phyloP scores from a whole-genome alignment of 2,113 vertebrate species.

The Sitta europaea region DNA sequence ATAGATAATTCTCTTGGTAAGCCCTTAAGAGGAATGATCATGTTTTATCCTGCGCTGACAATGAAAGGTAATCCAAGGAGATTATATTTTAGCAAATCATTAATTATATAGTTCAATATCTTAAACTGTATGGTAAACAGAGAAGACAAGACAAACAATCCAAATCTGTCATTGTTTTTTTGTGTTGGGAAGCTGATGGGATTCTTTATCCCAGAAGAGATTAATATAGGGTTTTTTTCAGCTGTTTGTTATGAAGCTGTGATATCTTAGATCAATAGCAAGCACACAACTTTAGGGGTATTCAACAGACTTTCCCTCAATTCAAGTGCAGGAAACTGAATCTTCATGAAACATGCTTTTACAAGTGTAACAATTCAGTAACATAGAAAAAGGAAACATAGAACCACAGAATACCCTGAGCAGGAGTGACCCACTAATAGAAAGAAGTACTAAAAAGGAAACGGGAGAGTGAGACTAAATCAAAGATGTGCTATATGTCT shows the following conservation, averaged over 20 bases:
- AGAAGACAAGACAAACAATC: conserved; percentile 1
- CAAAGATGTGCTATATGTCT: background rate
- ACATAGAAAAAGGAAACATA: background rate
- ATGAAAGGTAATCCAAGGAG: conserved; percentile 23
- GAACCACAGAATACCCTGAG: background rate
- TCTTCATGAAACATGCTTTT: background rate
- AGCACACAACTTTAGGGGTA: background rate
- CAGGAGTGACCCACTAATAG: background rate
- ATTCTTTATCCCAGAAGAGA: background rate
- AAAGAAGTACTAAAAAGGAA: background rate
- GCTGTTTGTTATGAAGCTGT: background rate
- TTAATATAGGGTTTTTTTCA: background rate
- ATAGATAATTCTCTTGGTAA: conserved; percentile 4
- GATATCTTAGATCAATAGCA: background rate
- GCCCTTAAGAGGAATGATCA: conserved; percentile 6
- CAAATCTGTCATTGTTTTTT: background rate
- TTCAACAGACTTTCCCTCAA: background rate
- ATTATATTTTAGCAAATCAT: conserved; percentile 47
- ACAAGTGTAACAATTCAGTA: background rate
- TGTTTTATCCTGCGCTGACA: conserved; percentile 42
- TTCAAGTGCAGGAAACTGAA: background rate
- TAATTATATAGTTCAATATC: conserved; percentile 32
- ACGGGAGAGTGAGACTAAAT: background rate
- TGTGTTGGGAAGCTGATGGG: background rate
- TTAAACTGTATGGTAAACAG: conserved; percentile 31